These are phyloP conservation scores for Rhynchophorus ferrugineus DNA, from an alignment of 1,140 invertebrate species.

Conservation along the genomic window DNA sequence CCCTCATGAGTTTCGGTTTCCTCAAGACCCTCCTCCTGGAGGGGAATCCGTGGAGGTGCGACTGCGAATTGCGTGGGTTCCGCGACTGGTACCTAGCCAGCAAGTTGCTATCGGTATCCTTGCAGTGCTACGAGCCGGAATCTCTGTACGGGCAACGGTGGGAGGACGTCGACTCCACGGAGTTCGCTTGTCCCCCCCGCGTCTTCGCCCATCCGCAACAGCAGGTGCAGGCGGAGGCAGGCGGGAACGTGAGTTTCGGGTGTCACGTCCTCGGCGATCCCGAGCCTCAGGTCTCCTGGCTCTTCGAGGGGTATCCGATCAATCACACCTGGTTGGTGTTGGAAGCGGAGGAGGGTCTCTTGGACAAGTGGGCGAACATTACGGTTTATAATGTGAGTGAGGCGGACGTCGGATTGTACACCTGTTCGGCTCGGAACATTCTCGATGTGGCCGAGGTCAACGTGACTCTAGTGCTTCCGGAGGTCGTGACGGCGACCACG, in stretches of 20 bases:
- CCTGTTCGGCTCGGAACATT: constrained; percentile 67
- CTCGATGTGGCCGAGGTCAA: constrained; percentile 63
- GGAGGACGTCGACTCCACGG: constrained; percentile 55
- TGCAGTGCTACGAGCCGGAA: constrained; percentile 54
- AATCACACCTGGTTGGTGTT: constrained; percentile 43
- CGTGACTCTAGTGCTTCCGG: constrained; percentile 61
- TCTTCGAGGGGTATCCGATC: constrained; percentile 61
- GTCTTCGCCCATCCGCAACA: constrained; percentile 40
- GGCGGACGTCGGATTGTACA: constrained; percentile 71
- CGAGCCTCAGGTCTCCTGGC: constrained; percentile 74
- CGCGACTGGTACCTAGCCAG: constrained; percentile 70
- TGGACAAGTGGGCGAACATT: constrained; percentile 61
- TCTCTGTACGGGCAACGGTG: constrained; percentile 53
- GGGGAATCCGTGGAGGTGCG: constrained; percentile 84
- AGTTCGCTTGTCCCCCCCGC: constrained; percentile 69
- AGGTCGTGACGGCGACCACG: constrained; percentile 57
- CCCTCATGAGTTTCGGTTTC: constrained; percentile 57
- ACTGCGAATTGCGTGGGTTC: constrained; percentile 75
- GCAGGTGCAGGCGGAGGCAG: constrained; percentile 57
- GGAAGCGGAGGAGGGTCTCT: constrained; percentile 40
- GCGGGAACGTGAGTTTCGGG: constrained; percentile 68
- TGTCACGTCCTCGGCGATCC: constrained; percentile 77
- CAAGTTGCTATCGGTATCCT: constrained; percentile 57
- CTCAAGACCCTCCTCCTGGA: constrained; percentile 72
- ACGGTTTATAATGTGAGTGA: constrained; percentile 67